Evolutionary conservation across 2,113 vertebrate genomes (phyloP).

Genomic region (Xiphophorus maculatus): DNA sequence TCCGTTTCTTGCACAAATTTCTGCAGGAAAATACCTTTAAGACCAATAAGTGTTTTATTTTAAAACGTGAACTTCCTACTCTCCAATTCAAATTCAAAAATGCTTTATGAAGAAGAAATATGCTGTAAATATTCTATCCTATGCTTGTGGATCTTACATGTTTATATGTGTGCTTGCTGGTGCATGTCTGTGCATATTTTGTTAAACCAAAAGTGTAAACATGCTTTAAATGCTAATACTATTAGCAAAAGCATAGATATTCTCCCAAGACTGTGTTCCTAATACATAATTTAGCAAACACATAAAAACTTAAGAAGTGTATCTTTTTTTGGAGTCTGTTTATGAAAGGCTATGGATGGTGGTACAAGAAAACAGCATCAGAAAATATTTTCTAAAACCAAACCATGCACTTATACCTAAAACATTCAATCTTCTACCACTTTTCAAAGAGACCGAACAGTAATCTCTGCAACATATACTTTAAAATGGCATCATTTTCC

Average conservation of each 20-base stretch:
- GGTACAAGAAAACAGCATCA: constrained; percentile 16
- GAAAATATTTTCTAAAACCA: constrained; percentile 26
- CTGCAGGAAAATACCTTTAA: neutral
- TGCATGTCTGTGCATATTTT: constrained; percentile 2
- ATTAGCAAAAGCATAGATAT: constrained; percentile 50
- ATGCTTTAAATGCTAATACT: constrained; percentile 45
- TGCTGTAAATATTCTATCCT: neutral
- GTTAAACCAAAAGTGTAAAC: constrained; percentile 18
- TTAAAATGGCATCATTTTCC: constrained; percentile 15
- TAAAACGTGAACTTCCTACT: neutral
- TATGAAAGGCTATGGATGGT: constrained; percentile 25
- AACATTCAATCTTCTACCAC: constrained; percentile 7
- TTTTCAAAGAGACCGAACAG: neutral
- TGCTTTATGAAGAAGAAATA: neutral
- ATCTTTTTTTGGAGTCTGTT: constrained; percentile 38
- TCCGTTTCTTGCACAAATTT: neutral
- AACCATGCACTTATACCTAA: constrained; percentile 12
- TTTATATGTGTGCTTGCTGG: neutral
- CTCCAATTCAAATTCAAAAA: neutral
- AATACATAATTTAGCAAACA: constrained; percentile 68
- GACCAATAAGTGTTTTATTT: neutral
- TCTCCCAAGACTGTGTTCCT: constrained; percentile 55
- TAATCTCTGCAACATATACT: constrained; percentile 25
- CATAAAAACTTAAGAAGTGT: constrained; percentile 47
- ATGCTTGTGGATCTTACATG: neutral